Evolutionary conservation across 1,140 invertebrate species (phyloP).

Genomic region (Aleiodes sp.): DNA sequence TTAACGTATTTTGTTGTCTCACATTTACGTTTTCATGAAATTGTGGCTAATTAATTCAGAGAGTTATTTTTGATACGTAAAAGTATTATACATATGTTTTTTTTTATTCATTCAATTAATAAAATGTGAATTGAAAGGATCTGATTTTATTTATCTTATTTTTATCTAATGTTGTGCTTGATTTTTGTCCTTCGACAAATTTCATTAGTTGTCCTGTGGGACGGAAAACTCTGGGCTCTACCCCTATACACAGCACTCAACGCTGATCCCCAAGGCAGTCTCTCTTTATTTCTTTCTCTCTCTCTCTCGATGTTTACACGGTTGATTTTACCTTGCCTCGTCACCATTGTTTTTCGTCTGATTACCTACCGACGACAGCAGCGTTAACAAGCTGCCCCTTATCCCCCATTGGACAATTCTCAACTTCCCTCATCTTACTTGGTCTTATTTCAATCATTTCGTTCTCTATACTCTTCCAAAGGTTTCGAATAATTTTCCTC

Average conservation of each 20-base stretch:
- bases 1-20: constrained; percentile 13
- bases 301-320: constrained; percentile 19
- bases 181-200: background rate
- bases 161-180: background rate
- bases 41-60: constrained; percentile 10
- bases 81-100: no score
- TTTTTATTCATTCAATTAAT: no score
- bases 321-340: constrained; percentile 8
- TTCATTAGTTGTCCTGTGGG: constrained; percentile 3
- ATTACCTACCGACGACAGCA: background rate
- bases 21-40: background rate
- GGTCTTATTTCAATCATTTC: background rate
- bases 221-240: background rate
- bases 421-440: constrained; percentile 7
- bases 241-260: background rate
- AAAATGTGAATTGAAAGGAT: background rate
- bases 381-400: constrained; percentile 12
- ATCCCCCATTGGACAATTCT: constrained; percentile 11
- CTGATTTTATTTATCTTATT: no score
- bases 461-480: no score
- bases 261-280: background rate
- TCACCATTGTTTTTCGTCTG: constrained; percentile 16
- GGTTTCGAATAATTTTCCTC: constrained; percentile 3
- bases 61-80: no score
- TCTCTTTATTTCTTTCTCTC: no score